phyloP scores from a whole-genome alignment of 2,113 vertebrate species.

The Sciurus niger region DNA sequence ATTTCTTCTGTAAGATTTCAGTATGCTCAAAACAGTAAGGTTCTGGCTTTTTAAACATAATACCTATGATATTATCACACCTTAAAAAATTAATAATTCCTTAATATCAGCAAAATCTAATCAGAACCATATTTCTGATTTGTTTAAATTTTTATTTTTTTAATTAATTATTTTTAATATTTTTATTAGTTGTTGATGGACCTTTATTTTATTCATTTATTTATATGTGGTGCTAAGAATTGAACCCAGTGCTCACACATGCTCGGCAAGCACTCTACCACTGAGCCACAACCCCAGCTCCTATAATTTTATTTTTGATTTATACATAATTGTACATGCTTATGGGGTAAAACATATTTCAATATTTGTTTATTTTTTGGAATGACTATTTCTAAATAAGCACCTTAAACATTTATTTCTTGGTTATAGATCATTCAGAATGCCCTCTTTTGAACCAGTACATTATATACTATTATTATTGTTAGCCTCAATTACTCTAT shows the following conservation, averaged over 20 bases:
- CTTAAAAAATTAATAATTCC: not conserved
- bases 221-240: no score
- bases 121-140: conserved; percentile 4
- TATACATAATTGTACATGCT: not conserved
- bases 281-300: no score
- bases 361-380: not conserved
- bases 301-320: not conserved
- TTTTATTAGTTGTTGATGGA: no score
- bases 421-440: not conserved
- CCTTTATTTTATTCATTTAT: no score
- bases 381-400: not conserved
- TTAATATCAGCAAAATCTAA: conserved; percentile 37
- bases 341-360: not conserved
- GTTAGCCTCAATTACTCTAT: not conserved
- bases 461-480: not conserved
- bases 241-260: no score
- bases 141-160: no score
- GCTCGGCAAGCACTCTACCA: no score
- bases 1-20: conserved; percentile 57
- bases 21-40: not conserved
- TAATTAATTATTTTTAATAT: no score
- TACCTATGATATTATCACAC: not conserved
- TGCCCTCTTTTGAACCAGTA: not conserved
- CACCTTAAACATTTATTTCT: not conserved
- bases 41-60: conserved; percentile 15